Evolutionary conservation across 2,888 invertebrate species (phyloP).

Genomic region (Xylocampa areola): DNA sequence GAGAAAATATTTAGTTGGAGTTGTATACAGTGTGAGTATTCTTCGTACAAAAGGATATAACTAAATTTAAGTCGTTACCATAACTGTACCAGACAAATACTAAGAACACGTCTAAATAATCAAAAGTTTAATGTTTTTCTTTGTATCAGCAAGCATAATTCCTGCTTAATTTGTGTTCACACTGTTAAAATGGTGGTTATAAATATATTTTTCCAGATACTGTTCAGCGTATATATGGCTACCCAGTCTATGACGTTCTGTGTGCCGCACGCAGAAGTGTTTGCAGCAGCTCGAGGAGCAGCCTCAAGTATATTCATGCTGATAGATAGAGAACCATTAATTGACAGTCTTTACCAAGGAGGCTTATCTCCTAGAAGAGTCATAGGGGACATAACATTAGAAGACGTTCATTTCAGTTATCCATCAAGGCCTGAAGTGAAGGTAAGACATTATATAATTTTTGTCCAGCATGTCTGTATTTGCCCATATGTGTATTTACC

Average conservation of each 20-base stretch:
- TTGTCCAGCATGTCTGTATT: neutral
- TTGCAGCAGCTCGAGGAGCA: slow-evolving; percentile 93
- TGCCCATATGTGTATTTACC: no score
- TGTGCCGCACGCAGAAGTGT: slow-evolving; percentile 93
- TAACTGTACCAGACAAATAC: no score
- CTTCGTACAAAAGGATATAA: no score
- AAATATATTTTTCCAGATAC: slow-evolving; percentile 81
- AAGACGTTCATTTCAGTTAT: slow-evolving; percentile 93
- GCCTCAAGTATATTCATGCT: slow-evolving; percentile 93
- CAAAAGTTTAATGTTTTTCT: no score
- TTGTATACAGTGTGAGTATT: slow-evolving; percentile 91
- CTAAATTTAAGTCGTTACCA: no score
- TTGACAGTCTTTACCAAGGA: slow-evolving; percentile 91
- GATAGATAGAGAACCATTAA: slow-evolving; percentile 92
- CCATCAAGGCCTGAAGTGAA: slow-evolving; percentile 93
- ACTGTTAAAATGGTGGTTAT: neutral
- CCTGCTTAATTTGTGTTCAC: neutral
- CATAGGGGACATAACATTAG: slow-evolving; percentile 92
- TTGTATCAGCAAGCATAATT: no score
- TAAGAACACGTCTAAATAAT: no score
- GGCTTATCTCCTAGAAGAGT: slow-evolving; percentile 91
- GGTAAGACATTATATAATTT: slow-evolving; percentile 75
- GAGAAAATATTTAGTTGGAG: slow-evolving; percentile 91
- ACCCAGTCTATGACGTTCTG: slow-evolving; percentile 94
- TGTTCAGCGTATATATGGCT: slow-evolving; percentile 94